Evolutionary conservation across 2,888 invertebrate genomes (phyloP).

Genomic region (Pollenia griseotomentosa): DNA sequence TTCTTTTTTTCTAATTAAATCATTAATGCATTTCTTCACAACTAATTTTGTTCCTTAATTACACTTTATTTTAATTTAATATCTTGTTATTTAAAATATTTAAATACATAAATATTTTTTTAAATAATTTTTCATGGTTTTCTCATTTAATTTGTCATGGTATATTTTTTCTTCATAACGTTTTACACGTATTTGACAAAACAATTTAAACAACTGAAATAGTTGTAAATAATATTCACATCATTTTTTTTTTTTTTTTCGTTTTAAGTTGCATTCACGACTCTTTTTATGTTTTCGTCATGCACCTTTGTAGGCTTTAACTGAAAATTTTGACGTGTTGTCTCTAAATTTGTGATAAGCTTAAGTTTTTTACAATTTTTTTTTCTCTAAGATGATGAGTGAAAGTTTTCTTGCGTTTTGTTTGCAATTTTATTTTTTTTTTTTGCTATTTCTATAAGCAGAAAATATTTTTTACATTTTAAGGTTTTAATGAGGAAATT

Average conservation of each 20-base stretch:
- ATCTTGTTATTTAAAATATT: not conserved
- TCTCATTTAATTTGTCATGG: slow-evolving; percentile 13
- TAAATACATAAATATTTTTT: not conserved
- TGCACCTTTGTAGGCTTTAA: slow-evolving; percentile 12
- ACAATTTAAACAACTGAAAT: not conserved
- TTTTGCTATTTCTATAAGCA: not conserved
- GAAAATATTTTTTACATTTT: not conserved
- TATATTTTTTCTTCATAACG: not conserved
- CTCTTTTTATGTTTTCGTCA: not conserved
- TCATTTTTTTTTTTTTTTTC: not conserved
- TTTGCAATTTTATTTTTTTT: not conserved
- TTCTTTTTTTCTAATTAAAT: too few species aligned
- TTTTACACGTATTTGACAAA: slow-evolving; percentile 1
- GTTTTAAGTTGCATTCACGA: slow-evolving; percentile 1
- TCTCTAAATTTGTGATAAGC: slow-evolving; percentile 6
- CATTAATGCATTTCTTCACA: too few species aligned
- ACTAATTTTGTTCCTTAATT: not conserved
- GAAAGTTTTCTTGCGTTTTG: slow-evolving; percentile 25
- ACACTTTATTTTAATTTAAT: not conserved
- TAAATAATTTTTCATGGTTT: not conserved
- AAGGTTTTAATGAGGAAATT: slow-evolving; percentile 7
- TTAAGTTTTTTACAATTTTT: not conserved
- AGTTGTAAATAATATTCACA: not conserved
- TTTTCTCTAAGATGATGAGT: slow-evolving; percentile 18
- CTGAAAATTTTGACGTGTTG: slow-evolving; percentile 17